Percentiles rank a stretch among this genome's conserved stretches.
phyloP scores from a whole-genome alignment of 2,797 vertebrate species.

The Neosalanx taihuensis region DNA sequence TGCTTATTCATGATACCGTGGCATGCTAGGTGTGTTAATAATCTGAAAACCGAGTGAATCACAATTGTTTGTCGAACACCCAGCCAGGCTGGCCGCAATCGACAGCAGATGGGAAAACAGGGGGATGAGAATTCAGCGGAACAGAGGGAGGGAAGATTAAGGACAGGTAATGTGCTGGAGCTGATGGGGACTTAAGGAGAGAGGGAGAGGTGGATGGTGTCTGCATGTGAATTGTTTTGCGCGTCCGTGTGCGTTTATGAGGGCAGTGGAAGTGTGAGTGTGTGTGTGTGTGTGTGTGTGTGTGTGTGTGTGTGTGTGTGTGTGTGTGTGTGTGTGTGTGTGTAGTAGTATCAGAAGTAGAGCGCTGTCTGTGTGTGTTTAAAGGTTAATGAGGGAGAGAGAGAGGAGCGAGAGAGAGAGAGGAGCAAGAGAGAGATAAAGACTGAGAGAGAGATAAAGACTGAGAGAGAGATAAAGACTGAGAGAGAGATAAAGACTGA shows the following conservation, averaged over 20 bases:
- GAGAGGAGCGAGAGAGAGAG: conserved; percentile 13
- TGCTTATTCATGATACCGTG: conserved; percentile 76
- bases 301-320: background rate
- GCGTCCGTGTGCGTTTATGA: conserved; percentile 23
- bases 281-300: conserved; percentile 19
- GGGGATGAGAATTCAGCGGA: conserved; percentile 46
- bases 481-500: background rate
- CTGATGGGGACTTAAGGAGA: conserved; percentile 56
- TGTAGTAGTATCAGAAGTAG: background rate
- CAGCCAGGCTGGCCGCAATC: conserved; percentile 62
- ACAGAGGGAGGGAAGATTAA: conserved; percentile 70
- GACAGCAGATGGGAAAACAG: conserved; percentile 67
- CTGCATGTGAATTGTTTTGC: background rate
- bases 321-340: background rate
- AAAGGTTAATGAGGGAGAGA: conserved; percentile 65
- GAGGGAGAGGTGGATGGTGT: conserved; percentile 6
- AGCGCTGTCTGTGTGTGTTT: conserved; percentile 28
- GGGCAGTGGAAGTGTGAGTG: conserved; percentile 2
- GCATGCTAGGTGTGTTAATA: conserved; percentile 78
- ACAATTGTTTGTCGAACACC: conserved; percentile 76
- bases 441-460: conserved; percentile 6
- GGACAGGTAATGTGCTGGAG: conserved; percentile 70
- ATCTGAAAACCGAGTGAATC: conserved; percentile 74
- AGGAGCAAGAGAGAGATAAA: conserved; percentile 8
- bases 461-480: conserved; percentile 5